Percentiles rank a stretch among this genome's conserved stretches.
phyloP scores from a whole-genome alignment of 2,797 vertebrate species.

The Parauchenoglanis punctatus region DNA sequence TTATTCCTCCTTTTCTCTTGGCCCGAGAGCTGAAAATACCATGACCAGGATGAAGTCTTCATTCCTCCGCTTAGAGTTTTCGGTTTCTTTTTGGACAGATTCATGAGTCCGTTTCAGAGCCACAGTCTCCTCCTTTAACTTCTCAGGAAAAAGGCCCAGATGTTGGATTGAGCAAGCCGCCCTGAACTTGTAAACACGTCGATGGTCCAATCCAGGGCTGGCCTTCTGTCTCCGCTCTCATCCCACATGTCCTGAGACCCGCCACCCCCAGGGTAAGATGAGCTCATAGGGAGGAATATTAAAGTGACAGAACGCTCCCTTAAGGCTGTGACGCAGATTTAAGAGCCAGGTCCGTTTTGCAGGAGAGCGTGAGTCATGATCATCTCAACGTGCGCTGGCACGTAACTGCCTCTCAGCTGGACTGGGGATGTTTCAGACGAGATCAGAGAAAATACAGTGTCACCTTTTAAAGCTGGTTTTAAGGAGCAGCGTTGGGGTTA shows the following conservation, averaged over 20 bases:
- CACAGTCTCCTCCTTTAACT: not conserved
- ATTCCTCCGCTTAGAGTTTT: not conserved
- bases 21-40: not conserved
- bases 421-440: not conserved
- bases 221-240: not conserved
- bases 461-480: not conserved
- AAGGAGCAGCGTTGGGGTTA: not conserved
- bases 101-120: not conserved
- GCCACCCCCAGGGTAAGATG: not conserved
- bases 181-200: not conserved
- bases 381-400: not conserved
- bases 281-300: constrained; percentile 21
- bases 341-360: not conserved
- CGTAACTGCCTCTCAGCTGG: not conserved
- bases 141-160: not conserved
- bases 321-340: constrained; percentile 25
- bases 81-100: not conserved
- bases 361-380: not conserved
- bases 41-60: not conserved
- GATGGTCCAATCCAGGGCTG: not conserved
- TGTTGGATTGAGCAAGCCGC: constrained; percentile 4
- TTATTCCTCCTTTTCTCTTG: constrained; percentile 2
- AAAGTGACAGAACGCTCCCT: constrained; percentile 1
- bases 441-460: not conserved
- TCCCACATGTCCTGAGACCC: not conserved